A percentile compares a stretch with the other conserved stretches of the same genome.
Conservation (phyloP, 2,888 invertebrate species). For the Chrysolina americana region DNA sequence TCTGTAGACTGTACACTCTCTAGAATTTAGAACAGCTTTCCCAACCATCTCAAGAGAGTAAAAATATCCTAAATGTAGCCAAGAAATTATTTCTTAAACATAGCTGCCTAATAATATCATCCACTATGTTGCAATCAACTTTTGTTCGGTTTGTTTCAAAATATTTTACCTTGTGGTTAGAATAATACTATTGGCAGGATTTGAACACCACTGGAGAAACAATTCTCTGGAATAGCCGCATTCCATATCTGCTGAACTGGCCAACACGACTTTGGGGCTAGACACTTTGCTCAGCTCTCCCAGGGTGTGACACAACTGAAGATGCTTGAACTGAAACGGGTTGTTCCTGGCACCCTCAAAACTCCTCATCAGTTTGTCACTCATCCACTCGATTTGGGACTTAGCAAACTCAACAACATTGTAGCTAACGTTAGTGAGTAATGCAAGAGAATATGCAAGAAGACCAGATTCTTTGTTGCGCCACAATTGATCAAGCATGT, state of each 20-base stretch:
- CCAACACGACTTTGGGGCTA: conserved; percentile 95
- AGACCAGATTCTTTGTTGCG: conserved; percentile 96
- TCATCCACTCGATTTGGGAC: conserved; percentile 99
- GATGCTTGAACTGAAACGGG: conserved; percentile 85
- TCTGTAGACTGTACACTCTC: too few species aligned
- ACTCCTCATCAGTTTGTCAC: conserved; percentile 95
- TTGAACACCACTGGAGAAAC: conserved; percentile 94
- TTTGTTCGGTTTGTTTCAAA: not conserved
- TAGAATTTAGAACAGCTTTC: too few species aligned
- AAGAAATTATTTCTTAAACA: too few species aligned
- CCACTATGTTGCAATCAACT: too few species aligned
- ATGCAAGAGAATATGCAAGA: conserved; percentile 92
- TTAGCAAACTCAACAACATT: conserved; percentile 99
- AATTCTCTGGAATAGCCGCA: conserved; percentile 95
- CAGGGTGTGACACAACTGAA: conserved; percentile 94
- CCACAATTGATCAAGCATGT: conserved; percentile 97
- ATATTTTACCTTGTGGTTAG: conserved; percentile 82
- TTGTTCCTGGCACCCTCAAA: conserved; percentile 92
- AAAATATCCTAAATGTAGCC: too few species aligned
- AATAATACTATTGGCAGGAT: conserved; percentile 94
- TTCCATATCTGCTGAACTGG: conserved; percentile 96
- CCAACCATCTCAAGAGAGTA: too few species aligned
- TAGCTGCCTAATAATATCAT: too few species aligned
- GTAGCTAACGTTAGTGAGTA: conserved; percentile 97
- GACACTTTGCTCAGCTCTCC: conserved; percentile 88